phyloP scores from a whole-genome alignment of 2,797 vertebrate species.

The Iguana delicatissima region DNA sequence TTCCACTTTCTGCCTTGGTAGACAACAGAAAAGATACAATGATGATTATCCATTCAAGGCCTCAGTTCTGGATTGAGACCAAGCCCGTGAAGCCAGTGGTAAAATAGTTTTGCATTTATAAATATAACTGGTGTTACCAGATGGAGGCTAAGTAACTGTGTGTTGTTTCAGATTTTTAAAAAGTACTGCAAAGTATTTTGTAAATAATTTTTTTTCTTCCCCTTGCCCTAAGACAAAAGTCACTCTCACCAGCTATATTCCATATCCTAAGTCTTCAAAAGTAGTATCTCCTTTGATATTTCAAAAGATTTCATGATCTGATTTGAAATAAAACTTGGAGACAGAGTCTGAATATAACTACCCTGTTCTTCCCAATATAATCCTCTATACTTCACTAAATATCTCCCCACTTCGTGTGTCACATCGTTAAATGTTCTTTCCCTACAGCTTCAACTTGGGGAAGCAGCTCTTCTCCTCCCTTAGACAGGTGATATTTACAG shows the following conservation, averaged over 20 bases:
- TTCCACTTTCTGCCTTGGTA: no score
- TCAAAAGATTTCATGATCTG: conserved; percentile 7
- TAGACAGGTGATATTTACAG: neutral
- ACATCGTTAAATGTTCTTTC: conserved; percentile 18
- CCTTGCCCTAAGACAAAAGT: neutral
- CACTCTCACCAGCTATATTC: neutral
- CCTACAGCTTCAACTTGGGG: neutral
- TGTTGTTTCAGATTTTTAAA: neutral
- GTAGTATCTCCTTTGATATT: conserved; percentile 11
- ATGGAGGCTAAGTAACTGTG: neutral
- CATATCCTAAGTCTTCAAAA: neutral
- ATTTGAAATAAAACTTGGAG: conserved; percentile 6
- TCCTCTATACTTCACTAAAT: conserved; percentile 12
- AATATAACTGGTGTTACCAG: conserved; percentile 1
- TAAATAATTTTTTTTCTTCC: neutral
- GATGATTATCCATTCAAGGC: no score
- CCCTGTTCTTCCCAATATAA: neutral
- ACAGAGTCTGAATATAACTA: neutral
- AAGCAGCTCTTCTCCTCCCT: neutral
- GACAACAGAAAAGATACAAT: no score
- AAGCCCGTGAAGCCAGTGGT: neutral
- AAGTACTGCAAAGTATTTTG: conserved; percentile 10
- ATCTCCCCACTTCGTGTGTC: neutral
- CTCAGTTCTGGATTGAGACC: neutral
- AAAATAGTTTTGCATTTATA: conserved; percentile 10